These are phyloP conservation scores for Petrocephalus microphthalmus DNA, from an alignment of 2,113 vertebrate genomes.

Conservation along the genomic window DNA sequence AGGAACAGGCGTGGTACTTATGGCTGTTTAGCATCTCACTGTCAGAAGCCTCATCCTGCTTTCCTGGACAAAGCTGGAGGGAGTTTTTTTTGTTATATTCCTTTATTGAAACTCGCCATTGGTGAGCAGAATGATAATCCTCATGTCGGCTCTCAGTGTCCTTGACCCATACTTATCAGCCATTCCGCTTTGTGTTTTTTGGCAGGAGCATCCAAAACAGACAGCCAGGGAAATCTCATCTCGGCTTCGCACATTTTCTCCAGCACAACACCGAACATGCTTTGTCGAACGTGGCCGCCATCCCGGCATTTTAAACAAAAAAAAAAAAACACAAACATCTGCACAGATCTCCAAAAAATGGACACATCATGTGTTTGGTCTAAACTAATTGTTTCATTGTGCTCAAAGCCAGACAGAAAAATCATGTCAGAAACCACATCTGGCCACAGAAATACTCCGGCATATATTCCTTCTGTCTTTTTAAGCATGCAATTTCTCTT, in stretches of 20 bases:
- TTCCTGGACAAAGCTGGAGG: constrained; percentile 17
- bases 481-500: not conserved
- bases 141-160: constrained; percentile 18
- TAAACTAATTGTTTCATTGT: not conserved
- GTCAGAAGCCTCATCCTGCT: constrained; percentile 29
- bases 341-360: not conserved
- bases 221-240: not conserved
- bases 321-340: not conserved
- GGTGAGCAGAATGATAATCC: constrained; percentile 28
- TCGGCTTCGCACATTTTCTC: not conserved
- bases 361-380: not conserved
- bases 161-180: constrained; percentile 11
- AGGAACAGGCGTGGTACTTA: not conserved
- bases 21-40: constrained; percentile 29
- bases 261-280: not conserved
- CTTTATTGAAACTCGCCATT: constrained; percentile 27
- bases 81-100: constrained; percentile 12
- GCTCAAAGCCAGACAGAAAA: not conserved
- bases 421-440: not conserved
- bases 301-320: not conserved
- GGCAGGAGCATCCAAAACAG: not conserved
- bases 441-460: not conserved
- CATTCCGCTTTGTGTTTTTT: constrained; percentile 18
- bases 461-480: not conserved
- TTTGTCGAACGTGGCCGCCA: not conserved